A percentile compares a stretch with the other conserved stretches of the same genome.
phyloP scores from a whole-genome alignment of 2,113 vertebrate genomes.

The Propithecus coquereli region DNA sequence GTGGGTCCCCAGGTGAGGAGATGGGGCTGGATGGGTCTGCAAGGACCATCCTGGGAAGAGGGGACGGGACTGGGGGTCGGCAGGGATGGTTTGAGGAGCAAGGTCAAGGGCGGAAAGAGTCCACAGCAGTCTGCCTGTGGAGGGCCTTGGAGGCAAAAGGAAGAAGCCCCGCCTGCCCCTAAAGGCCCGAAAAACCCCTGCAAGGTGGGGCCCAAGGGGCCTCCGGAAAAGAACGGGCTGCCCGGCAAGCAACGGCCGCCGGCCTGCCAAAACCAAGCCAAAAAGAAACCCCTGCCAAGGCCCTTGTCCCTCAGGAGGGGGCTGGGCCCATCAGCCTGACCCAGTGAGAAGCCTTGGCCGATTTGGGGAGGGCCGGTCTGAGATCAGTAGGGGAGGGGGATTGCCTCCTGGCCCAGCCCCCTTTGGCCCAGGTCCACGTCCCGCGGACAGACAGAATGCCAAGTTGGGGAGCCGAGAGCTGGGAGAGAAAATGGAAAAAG shows the following conservation, averaged over 20 bases:
- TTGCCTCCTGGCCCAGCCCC: neutral
- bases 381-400: neutral
- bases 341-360: neutral
- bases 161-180: too few species aligned
- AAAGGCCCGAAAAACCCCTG: neutral
- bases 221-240: slow-evolving; percentile 12
- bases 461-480: neutral
- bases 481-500: slow-evolving; percentile 67
- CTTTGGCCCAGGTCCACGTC: neutral
- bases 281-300: neutral
- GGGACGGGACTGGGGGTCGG: neutral
- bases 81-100: neutral
- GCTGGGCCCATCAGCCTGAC: neutral
- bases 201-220: neutral
- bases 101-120: neutral
- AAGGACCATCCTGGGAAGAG: neutral
- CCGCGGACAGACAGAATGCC: slow-evolving; percentile 36
- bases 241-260: neutral
- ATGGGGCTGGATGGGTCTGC: neutral
- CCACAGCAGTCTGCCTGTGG: neutral
- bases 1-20: too few species aligned
- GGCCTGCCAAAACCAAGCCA: neutral
- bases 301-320: neutral
- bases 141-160: neutral
- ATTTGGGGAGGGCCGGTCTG: neutral